Evolutionary conservation across 2,888 invertebrate genomes (phyloP), one percentile per base, ranked within the genome.

Genomic region (Andrena fulva): DNA sequence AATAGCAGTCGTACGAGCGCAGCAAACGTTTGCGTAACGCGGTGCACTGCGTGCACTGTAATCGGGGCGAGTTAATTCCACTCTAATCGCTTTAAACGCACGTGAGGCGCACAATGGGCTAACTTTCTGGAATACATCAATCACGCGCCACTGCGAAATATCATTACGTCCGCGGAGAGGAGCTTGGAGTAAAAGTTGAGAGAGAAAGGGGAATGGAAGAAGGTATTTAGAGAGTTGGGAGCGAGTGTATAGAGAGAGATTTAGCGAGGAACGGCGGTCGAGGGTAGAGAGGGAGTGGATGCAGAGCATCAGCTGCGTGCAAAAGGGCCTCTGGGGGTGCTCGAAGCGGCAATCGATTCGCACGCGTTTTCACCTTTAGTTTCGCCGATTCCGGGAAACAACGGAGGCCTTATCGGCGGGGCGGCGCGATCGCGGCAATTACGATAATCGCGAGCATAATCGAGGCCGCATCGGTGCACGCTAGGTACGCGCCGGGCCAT

Each of bases 401-500:
- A 83, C 86, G 79, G 77, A 71, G 59, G n/a, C 72, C 85, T 77
- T 78, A 31, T 59, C 83, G 78, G 77, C 12, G 1, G 82, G 85
- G 77, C 80, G 84, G 87, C 82, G 79, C 86, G 89, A 88, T 89
- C 88, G 87, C 86, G 75, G 77, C 87, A 85, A 90, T 91, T 91
- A 90, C 89, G 87, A 90, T 90, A 89, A 90, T 90, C 89, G 83
- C 69, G 82, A 85, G 83, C 86, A 89, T 90, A 87, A 89, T 89
- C 86, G 85, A 50, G 50, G 50, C 68, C 66, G 48, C 64, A 66
- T 52, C 27, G 73, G 60, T 35, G 33, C 50, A 63, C 77, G 69
- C 52, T 52, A 52, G 52, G 20, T 31, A 54, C 33, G 62, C 60
- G 77, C 42, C 76, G 60, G n/a, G 48, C 12, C 29, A 66, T 77